Base-by-base conservation (phyloP, 2,888 invertebrate species). In the Leptinotarsa haldemani region DNA sequence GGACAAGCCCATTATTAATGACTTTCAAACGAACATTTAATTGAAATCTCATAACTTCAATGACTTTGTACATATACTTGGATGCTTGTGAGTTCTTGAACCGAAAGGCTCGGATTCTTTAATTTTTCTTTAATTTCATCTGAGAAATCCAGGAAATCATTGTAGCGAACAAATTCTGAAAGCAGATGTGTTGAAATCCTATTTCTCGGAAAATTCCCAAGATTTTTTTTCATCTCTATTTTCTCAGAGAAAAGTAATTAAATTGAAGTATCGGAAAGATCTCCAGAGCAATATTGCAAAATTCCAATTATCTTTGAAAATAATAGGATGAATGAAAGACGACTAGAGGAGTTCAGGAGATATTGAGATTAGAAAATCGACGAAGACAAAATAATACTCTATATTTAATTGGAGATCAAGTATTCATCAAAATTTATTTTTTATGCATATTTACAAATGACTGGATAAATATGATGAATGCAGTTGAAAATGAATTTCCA, bases 291-390 rank as follows among this genome's bases (percentile, higher is more conserved):
- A 40, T 61, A 30, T 61, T 61, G 61, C 61, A 61, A 61, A 61
- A 61, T 61, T 40, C 61, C 61, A 61, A 61, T 61, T 40, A 61
- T 30, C 40, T 30, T 18, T 61, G 61, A 40, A 61, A 30, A 40
- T 61, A 61, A 40, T 40, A 61, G 61, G 61, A 61, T 61, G 30
- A 61, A 61, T 61, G n/a, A 12, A 61, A 40, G 25, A 61, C 30
- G 61, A n/a, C 61, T 40, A 4, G 61, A n/a, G 18, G 18, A 61
- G 25, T 30, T 61, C 61, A 40, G 61, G 9, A 12, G n/a, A 40
- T 61, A 61, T 40, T 61, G 12, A 61, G 30, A 61, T 61, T 12
- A 61, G 7, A 30, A 40, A n/a, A 40, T 61, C 61, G 61, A 61
- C 40, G 2, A n/a, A 61, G 16, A 9, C 18, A 30, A 40, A 40